These are phyloP conservation scores for Antennarius striatus DNA, from an alignment of 2,113 vertebrate genomes.

Conservation along the genomic window DNA sequence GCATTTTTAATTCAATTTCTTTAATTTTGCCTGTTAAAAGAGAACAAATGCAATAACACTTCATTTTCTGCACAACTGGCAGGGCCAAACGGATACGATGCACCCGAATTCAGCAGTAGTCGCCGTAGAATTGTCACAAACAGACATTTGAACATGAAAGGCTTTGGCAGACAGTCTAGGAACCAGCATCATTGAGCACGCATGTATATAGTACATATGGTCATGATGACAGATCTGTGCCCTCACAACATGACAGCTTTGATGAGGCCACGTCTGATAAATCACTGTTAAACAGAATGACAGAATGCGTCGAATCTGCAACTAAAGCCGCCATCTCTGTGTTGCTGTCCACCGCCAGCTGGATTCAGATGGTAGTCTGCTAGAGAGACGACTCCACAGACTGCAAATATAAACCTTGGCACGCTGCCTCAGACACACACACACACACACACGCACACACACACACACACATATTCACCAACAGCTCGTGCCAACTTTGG, in stretches of 20 bases:
- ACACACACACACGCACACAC: constrained; percentile 35
- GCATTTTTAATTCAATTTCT: background rate
- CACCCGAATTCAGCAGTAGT: constrained; percentile 51
- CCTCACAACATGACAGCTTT: constrained; percentile 55
- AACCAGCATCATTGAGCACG: constrained; percentile 56
- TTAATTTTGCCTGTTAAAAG: constrained; percentile 5
- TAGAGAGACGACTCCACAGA: constrained; percentile 63
- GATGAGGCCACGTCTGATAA: constrained; percentile 60
- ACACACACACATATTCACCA: constrained; percentile 26
- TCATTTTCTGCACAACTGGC: constrained; percentile 13
- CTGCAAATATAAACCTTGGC: constrained; percentile 76
- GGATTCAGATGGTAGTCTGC: constrained; percentile 70
- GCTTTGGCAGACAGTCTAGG: constrained; percentile 45
- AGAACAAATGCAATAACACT: constrained; percentile 1
- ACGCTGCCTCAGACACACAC: constrained; percentile 47
- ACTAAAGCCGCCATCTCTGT: constrained; percentile 55
- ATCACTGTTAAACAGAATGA: constrained; percentile 56
- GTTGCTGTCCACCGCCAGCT: constrained; percentile 65
- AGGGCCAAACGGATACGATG: constrained; percentile 15
- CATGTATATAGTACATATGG: constrained; percentile 57
- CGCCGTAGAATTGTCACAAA: constrained; percentile 45
- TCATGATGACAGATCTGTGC: constrained; percentile 64
- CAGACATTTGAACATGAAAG: constrained; percentile 64
- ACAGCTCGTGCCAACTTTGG: constrained; percentile 67
- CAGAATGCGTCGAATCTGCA: constrained; percentile 53